Conservation (phyloP, 2,888 invertebrate species). For the Drosophila pseudotalamancana region DNA sequence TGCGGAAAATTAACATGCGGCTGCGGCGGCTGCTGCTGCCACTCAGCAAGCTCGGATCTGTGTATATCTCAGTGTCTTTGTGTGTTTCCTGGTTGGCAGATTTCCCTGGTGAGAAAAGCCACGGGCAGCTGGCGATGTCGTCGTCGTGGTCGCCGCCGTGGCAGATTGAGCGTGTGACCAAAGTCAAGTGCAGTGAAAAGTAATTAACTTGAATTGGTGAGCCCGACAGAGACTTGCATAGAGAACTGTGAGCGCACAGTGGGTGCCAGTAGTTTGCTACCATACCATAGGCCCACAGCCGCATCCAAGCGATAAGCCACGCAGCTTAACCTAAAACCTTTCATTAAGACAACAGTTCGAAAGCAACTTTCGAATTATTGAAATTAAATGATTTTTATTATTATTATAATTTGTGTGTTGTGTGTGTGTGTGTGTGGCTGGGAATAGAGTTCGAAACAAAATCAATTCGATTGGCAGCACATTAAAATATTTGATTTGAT, state of each 20-base stretch:
- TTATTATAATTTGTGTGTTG: slow-evolving; percentile 12
- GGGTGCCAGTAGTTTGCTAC: slow-evolving; percentile 42
- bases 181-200: slow-evolving; percentile 79
- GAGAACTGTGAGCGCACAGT: slow-evolving; percentile 53
- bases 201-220: slow-evolving; percentile 74
- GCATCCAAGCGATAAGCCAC: slow-evolving; percentile 46
- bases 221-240: slow-evolving; percentile 41
- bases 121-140: slow-evolving; percentile 55
- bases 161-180: slow-evolving; percentile 76
- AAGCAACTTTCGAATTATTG: slow-evolving; percentile 73
- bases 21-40: slow-evolving; percentile 55
- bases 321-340: slow-evolving; percentile 59
- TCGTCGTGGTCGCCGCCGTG: slow-evolving; percentile 30
- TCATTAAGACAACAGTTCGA: slow-evolving; percentile 53
- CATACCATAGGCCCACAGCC: slow-evolving; percentile 23
- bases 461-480: slow-evolving; percentile 77
- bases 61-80: slow-evolving; percentile 52
- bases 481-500: slow-evolving; percentile 74
- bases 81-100: slow-evolving; percentile 68
- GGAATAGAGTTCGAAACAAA: slow-evolving; percentile 43
- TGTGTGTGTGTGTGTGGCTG: slow-evolving; percentile 26
- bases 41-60: slow-evolving; percentile 55
- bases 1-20: slow-evolving; percentile 80
- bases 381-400: slow-evolving; percentile 69
- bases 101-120: slow-evolving; percentile 79